Evolutionary conservation across 2,113 vertebrate species (phyloP).

Genomic region (Holacanthus passer): DNA sequence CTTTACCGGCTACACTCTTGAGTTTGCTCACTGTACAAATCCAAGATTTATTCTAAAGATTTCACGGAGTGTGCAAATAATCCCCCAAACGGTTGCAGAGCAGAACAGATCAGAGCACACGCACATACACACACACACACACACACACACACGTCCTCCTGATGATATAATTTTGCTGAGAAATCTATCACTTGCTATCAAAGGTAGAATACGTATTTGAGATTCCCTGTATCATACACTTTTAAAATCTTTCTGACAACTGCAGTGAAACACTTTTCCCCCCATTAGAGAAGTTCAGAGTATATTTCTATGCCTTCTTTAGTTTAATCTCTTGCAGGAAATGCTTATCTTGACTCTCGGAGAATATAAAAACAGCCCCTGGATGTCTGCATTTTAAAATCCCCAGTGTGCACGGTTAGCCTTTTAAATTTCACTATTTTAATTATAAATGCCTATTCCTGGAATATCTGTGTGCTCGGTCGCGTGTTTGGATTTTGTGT

Average conservation of each 20-base stretch:
- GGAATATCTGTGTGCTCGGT: conserved; percentile 28
- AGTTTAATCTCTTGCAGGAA: conserved; percentile 51
- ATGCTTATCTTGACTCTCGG: conserved; percentile 57
- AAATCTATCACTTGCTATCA: conserved; percentile 28
- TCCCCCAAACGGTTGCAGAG: neutral
- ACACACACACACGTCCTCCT: neutral
- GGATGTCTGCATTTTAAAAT: conserved; percentile 73
- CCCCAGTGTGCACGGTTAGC: conserved; percentile 53
- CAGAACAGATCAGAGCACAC: conserved; percentile 7
- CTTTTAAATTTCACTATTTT: conserved; percentile 62
- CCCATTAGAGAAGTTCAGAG: conserved; percentile 23
- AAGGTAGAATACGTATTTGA: conserved; percentile 12
- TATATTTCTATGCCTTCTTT: conserved; percentile 42
- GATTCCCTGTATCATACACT: conserved; percentile 12
- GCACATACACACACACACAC: neutral
- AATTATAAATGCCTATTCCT: conserved; percentile 63
- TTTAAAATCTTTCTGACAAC: neutral
- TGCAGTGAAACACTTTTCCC: neutral
- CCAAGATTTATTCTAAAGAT: conserved; percentile 45
- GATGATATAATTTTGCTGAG: conserved; percentile 28
- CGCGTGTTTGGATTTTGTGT: conserved; percentile 6
- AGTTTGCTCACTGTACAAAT: conserved; percentile 57
- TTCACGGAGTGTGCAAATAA: conserved; percentile 50
- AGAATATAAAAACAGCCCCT: conserved; percentile 65
- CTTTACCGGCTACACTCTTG: conserved; percentile 20